Percentiles rank a stretch among this genome's conserved stretches.
Evolutionary conservation across 2,797 vertebrate genomes (phyloP).

Genomic region (Paramormyrops hopkinsi): DNA sequence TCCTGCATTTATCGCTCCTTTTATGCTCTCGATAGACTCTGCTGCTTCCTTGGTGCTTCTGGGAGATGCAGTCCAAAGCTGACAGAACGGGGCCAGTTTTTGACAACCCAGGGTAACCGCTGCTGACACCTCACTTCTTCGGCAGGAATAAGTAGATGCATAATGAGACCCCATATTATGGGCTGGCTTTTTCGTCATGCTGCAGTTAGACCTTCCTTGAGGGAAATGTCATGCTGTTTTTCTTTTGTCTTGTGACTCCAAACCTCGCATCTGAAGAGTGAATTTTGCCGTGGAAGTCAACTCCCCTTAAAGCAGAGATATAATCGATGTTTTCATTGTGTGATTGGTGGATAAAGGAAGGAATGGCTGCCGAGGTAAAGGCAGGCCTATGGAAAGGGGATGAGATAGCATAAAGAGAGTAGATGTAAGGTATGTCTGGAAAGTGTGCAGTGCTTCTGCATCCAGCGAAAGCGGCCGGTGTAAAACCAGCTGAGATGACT

Average conservation of each 20-base stretch:
- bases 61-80: slow-evolving; percentile 9
- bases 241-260: neutral
- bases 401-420: neutral
- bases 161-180: neutral
- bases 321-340: neutral
- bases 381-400: neutral
- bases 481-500: neutral
- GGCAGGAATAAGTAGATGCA: neutral
- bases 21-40: neutral
- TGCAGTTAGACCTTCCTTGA: neutral
- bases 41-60: neutral
- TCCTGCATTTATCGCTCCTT: neutral
- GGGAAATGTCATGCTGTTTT: neutral
- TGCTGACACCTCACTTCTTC: neutral
- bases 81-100: neutral
- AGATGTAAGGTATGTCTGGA: neutral
- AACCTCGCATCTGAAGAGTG: neutral
- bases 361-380: neutral
- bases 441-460: neutral
- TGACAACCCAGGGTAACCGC: neutral
- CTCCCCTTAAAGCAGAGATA: neutral
- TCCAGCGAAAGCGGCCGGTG: neutral
- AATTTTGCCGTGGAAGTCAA: neutral
- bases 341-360: neutral
- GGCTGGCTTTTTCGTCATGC: neutral